A percentile compares a stretch with the other conserved stretches of the same genome.
These are phyloP conservation scores for Drosophila kambysellisi DNA, from an alignment of 2,888 invertebrate genomes.

Conservation along the genomic window DNA sequence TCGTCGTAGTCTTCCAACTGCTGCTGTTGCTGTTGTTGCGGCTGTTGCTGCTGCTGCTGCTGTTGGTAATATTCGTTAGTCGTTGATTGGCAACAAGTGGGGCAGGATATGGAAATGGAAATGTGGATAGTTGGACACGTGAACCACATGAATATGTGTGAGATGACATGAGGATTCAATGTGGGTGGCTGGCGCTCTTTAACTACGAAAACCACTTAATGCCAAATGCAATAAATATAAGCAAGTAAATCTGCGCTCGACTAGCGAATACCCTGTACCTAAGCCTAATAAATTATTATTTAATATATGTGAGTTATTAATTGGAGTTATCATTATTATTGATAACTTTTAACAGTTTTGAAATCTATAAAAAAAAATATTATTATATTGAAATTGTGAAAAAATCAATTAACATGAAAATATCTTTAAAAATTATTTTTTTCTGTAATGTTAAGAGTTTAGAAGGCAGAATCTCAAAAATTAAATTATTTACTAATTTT, in stretches of 20 bases:
- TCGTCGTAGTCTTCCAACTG: constrained; percentile 84
- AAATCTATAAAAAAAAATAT: not conserved
- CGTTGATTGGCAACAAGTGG: constrained; percentile 47
- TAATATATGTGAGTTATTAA: not conserved
- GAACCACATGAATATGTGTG: not conserved
- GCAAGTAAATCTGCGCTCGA: not conserved
- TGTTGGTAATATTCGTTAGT: constrained; percentile 63
- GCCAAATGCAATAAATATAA: constrained; percentile 24
- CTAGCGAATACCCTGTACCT: not conserved
- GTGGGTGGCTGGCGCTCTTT: constrained; percentile 30
- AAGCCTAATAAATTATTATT: not conserved
- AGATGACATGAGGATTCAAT: constrained; percentile 28
- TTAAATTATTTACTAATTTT: not conserved
- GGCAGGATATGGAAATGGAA: constrained; percentile 41
- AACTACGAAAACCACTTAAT: constrained; percentile 64
- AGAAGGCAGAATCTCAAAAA: not conserved
- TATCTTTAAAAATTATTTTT: too few species aligned
- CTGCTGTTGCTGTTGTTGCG: constrained; percentile 11
- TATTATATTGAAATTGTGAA: too few species aligned
- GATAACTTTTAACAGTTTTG: not conserved
- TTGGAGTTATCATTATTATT: not conserved
- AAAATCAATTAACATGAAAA: too few species aligned
- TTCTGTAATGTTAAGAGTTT: not conserved
- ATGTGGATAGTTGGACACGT: constrained; percentile 3
- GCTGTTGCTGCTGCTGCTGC: constrained; percentile 34